A percentile compares a stretch with the other conserved stretches of the same genome.
phyloP scores from a whole-genome alignment of 2,113 vertebrate species.

The Mastomys coucha region DNA sequence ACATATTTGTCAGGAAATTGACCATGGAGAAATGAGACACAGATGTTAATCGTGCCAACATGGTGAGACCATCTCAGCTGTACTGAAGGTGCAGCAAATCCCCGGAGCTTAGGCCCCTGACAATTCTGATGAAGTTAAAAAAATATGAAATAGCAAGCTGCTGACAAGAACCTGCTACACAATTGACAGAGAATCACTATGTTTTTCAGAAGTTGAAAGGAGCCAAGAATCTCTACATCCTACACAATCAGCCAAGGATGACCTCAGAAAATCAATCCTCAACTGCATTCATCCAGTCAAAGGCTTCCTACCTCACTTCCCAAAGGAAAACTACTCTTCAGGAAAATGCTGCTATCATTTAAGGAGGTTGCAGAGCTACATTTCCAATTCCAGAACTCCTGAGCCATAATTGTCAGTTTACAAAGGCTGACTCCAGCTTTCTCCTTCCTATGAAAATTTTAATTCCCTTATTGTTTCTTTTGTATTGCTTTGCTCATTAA shows the following conservation, averaged over 20 bases:
- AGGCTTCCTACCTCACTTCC: conserved; percentile 4
- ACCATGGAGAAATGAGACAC: conserved; percentile 1
- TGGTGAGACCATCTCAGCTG: neutral
- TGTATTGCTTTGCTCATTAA: neutral
- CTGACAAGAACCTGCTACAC: conserved; percentile 14
- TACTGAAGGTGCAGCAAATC: neutral
- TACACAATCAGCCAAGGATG: conserved; percentile 11
- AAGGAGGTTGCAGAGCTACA: neutral
- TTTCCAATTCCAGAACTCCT: neutral
- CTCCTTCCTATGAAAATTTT: neutral
- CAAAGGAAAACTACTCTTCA: neutral
- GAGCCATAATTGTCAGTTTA: neutral
- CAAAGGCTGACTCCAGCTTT: neutral
- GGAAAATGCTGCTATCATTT: neutral
- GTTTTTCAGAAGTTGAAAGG: conserved; percentile 16
- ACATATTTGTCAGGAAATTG: conserved; percentile 10
- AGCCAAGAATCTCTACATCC: conserved; percentile 1
- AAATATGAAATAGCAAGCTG: conserved; percentile 32
- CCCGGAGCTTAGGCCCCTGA: neutral
- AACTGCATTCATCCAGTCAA: neutral
- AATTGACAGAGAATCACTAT: conserved; percentile 22
- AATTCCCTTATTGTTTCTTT: neutral
- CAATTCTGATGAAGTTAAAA: neutral
- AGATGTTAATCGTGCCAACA: neutral
- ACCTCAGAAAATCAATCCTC: conserved; percentile 12